These are phyloP conservation scores for Cyrtonyx montezumae DNA, from an alignment of 2,113 vertebrate species.

Conservation along the genomic window DNA sequence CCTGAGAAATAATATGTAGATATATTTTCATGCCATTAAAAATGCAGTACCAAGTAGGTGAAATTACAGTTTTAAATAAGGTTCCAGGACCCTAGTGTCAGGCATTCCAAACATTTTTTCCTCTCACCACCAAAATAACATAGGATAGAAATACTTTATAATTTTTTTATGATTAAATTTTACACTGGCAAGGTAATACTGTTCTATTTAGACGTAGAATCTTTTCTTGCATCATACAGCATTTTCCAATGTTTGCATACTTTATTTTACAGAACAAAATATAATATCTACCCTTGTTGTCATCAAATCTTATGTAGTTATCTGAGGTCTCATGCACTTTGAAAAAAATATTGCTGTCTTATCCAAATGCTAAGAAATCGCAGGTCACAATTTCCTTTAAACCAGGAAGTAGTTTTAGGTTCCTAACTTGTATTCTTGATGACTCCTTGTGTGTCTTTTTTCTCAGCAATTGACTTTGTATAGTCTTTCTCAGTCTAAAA, in stretches of 20 bases:
- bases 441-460: background rate
- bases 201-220: background rate
- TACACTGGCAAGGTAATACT: background rate
- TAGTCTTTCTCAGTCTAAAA: background rate
- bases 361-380: background rate
- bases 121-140: background rate
- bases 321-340: background rate
- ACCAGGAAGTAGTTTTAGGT: background rate
- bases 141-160: background rate
- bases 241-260: background rate
- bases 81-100: background rate
- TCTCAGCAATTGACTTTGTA: background rate
- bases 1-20: background rate
- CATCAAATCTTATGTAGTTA: background rate
- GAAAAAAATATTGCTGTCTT: background rate
- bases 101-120: background rate
- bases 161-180: background rate
- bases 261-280: background rate
- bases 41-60: background rate
- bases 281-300: background rate
- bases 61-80: slow-evolving; percentile 8
- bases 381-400: background rate
- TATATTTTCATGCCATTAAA: background rate
- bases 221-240: background rate
- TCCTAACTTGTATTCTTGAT: background rate